phyloP scores from a whole-genome alignment of 2,797 vertebrate genomes.

The Dicrostonyx torquatus region DNA sequence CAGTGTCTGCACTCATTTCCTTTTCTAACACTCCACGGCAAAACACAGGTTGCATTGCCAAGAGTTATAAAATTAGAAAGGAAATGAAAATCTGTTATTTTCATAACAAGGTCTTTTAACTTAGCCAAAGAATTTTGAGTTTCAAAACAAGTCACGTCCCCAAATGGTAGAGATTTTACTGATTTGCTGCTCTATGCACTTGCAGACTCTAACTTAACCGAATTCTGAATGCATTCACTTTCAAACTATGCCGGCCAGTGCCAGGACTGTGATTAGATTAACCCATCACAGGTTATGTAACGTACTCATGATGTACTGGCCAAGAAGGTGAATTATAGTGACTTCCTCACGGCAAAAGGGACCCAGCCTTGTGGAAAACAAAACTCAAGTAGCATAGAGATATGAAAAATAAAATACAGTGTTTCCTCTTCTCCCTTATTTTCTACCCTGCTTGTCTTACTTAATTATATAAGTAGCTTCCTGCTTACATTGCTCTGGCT shows the following conservation, averaged over 20 bases:
- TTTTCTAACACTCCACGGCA: constrained; percentile 50
- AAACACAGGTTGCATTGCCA: constrained; percentile 70
- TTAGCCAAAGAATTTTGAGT: constrained; percentile 62
- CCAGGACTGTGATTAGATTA: neutral
- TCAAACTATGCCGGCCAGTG: neutral
- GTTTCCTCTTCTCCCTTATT: neutral
- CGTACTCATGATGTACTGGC: neutral
- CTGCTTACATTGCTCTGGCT: neutral
- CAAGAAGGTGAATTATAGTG: neutral
- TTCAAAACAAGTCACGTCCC: constrained; percentile 51
- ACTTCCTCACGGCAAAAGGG: neutral
- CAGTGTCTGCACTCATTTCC: neutral
- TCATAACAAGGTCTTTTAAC: constrained; percentile 62
- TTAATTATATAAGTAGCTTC: neutral
- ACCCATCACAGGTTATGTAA: neutral
- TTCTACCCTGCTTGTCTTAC: neutral
- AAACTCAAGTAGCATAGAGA: neutral
- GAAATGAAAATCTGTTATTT: constrained; percentile 77
- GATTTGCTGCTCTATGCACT: neutral
- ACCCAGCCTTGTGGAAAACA: neutral
- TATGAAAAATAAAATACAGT: neutral
- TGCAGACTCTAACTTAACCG: neutral
- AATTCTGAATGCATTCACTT: neutral
- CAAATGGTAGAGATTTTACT: constrained; percentile 58
- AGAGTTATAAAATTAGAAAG: constrained; percentile 70